Evolutionary conservation across 2,113 vertebrate species (phyloP).

Genomic region (Tragelaphus scriptus): DNA sequence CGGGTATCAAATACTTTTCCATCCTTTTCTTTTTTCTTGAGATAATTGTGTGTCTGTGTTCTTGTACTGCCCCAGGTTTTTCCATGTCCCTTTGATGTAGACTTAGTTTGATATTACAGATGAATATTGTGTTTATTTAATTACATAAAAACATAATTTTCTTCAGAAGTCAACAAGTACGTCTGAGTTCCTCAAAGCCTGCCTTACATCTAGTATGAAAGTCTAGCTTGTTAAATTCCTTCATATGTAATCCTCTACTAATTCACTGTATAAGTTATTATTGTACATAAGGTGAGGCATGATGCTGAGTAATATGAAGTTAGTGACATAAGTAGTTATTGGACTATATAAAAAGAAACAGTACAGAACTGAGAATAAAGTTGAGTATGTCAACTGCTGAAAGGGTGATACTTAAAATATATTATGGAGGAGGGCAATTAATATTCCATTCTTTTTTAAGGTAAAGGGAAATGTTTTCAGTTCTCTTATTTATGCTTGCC

Average conservation of each 20-base stretch:
- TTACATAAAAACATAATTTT: slow-evolving; percentile 47
- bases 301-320: background rate
- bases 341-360: background rate
- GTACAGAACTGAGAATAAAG: background rate
- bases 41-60: background rate
- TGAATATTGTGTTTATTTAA: slow-evolving; percentile 60
- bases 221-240: slow-evolving; percentile 38
- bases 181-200: slow-evolving; percentile 47
- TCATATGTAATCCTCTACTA: slow-evolving; percentile 23
- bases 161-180: slow-evolving; percentile 51
- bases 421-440: background rate
- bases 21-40: background rate
- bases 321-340: slow-evolving; percentile 3
- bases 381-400: background rate
- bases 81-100: slow-evolving; percentile 39
- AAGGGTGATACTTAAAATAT: background rate
- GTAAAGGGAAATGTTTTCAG: background rate
- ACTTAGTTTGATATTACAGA: slow-evolving; percentile 60
- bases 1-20: background rate
- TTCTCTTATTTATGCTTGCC: background rate
- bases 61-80: slow-evolving; percentile 35
- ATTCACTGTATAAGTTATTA: slow-evolving; percentile 5
- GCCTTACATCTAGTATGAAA: slow-evolving; percentile 3
- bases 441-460: background rate
- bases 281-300: background rate